These are phyloP conservation scores for Drosophila barbarae DNA, from an alignment of 2,888 invertebrate genomes.

Conservation along the genomic window DNA sequence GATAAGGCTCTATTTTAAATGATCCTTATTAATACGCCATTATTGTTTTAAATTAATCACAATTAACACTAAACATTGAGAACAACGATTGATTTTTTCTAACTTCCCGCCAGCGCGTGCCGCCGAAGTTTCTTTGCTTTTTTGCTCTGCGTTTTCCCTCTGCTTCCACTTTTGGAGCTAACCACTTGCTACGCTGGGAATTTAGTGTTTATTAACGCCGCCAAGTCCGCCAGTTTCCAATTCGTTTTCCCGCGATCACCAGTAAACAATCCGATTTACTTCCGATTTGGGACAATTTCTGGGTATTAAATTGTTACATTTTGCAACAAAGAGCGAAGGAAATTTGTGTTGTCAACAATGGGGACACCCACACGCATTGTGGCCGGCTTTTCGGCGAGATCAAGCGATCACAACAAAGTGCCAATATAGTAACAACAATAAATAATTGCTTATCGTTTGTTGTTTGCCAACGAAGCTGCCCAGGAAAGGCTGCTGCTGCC, in stretches of 20 bases:
- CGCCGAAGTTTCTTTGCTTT: slow-evolving; percentile 21
- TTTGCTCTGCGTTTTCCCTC: slow-evolving; percentile 31
- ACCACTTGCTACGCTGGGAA: slow-evolving; percentile 26
- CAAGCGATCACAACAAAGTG: slow-evolving; percentile 56
- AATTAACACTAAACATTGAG: slow-evolving; percentile 57
- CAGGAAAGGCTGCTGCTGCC: slow-evolving; percentile 45
- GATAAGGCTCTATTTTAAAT: neutral
- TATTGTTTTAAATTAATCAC: slow-evolving; percentile 13
- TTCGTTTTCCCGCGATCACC: slow-evolving; percentile 3
- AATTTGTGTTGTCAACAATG: slow-evolving; percentile 54
- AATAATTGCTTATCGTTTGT: slow-evolving; percentile 75
- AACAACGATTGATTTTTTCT: slow-evolving; percentile 1
- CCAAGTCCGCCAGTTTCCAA: neutral
- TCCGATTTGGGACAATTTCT: slow-evolving; percentile 63
- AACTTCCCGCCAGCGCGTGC: slow-evolving; percentile 25
- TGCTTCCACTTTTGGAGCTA: slow-evolving; percentile 20
- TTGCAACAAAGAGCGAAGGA: slow-evolving; percentile 13
- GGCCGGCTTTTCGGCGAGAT: slow-evolving; percentile 55
- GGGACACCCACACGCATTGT: slow-evolving; percentile 68
- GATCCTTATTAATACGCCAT: slow-evolving; percentile 1
- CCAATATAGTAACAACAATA: neutral
- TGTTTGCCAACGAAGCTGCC: slow-evolving; percentile 23
- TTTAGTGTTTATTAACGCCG: slow-evolving; percentile 16
- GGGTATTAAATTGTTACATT: slow-evolving; percentile 72
- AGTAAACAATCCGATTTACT: slow-evolving; percentile 54